Base-by-base conservation (phyloP, 2,888 invertebrate species). In the Octodonta nipae region DNA sequence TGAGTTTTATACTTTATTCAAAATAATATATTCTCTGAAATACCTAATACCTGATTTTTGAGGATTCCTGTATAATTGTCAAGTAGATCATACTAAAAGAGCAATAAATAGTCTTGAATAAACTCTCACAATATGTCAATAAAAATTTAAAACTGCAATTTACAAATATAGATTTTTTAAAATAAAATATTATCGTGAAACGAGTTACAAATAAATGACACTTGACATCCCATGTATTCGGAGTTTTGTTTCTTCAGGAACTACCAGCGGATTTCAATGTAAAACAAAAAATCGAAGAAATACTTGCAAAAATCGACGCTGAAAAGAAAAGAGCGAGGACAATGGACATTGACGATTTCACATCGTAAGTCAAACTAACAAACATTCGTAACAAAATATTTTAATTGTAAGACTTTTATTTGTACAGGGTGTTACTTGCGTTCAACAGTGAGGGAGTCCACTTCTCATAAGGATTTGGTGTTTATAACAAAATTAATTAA, bases 281-380 rank as follows among this genome's bases (percentile, higher is more conserved):
- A 40, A 87, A 89, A 62, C 65, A 68, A 32, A 81, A 81, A 61
- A 68, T 95, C 2, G 78, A 77, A 46, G 66, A 73, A 17, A 75
- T 93, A 47, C 65, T 98, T 42, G 61, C 62, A 35, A 70, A 69
- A 33, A 68, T 71, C 35, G 71, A 70, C 40, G 81, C 79, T 51
- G 78, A 76, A 33, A 71, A 80, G 44, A 78, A 78, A 59, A 71
- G 98, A 52, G 88, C 96, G 1, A 69, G 96, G 50, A 79, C 77
- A 4, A 88, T 98, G 93, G 92, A 93, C 55, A 79, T 86, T 45
- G 95, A 96, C 66, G 95, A 98, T 58, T 96, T 98, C 56, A 79
- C 93, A 65, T 71, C 70, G 66, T 71, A 65, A 44, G 60, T 61
- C 37, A 26, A 28, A 33, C 14, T 28, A 25, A 30, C 24, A 8